Evolutionary conservation across 2,113 vertebrate species (phyloP).

Genomic region (Eurystomus gularis): DNA sequence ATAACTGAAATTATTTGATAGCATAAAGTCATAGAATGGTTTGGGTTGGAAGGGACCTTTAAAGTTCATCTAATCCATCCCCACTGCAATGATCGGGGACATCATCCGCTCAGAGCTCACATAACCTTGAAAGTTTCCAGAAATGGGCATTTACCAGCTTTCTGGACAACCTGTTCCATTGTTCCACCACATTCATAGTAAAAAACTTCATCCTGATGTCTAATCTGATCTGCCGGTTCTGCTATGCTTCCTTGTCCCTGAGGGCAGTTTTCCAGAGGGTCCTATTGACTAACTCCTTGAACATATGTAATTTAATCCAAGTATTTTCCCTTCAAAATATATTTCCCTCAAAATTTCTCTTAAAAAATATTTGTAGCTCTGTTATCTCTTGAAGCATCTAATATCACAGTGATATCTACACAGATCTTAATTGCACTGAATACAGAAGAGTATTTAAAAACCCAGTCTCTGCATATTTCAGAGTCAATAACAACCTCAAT

Average conservation of each 20-base stretch:
- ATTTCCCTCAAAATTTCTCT: background rate
- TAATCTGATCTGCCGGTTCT: too few species aligned
- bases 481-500: background rate
- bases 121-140: too few species aligned
- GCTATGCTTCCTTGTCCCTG: background rate
- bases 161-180: too few species aligned
- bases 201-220: too few species aligned
- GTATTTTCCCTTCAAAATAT: background rate
- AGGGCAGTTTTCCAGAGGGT: background rate
- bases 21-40: background rate
- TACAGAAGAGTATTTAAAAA: background rate
- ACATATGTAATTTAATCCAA: background rate
- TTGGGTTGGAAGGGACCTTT: too few species aligned
- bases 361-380: background rate
- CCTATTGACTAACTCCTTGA: background rate
- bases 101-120: too few species aligned
- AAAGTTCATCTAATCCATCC: too few species aligned
- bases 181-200: too few species aligned
- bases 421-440: background rate
- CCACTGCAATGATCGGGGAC: too few species aligned
- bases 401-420: background rate
- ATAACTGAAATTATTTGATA: background rate
- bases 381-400: background rate
- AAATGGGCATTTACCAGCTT: too few species aligned
- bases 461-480: background rate